phyloP scores from a whole-genome alignment of 2,113 vertebrate genomes.

The Capreolus pygargus region DNA sequence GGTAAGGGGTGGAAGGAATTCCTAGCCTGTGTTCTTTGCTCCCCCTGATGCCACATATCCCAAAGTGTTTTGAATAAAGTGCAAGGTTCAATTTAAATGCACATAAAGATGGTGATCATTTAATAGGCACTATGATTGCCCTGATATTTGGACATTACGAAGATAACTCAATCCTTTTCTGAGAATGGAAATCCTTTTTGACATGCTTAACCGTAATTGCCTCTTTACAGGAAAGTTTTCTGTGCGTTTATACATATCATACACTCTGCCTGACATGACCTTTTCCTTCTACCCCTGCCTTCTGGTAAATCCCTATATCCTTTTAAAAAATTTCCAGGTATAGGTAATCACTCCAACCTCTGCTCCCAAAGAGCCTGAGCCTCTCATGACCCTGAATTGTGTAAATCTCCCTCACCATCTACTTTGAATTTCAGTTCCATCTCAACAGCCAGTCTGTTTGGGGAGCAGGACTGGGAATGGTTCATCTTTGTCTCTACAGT shows the following conservation, averaged over 20 bases:
- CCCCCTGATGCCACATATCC: neutral
- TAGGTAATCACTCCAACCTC: neutral
- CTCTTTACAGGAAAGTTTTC: neutral
- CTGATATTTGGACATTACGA: neutral
- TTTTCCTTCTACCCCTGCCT: neutral
- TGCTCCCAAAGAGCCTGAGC: neutral
- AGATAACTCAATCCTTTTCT: neutral
- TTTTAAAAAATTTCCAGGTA: neutral
- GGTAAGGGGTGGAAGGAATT: neutral
- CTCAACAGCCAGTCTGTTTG: neutral
- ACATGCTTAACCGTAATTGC: neutral
- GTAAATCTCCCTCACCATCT: neutral
- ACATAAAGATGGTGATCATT: neutral
- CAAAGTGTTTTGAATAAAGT: neutral
- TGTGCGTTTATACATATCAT: neutral
- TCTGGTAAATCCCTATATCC: neutral
- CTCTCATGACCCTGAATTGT: rapidly evolving
- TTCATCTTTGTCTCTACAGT: neutral
- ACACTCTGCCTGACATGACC: neutral
- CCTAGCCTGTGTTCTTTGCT: neutral
- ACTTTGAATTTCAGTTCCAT: neutral
- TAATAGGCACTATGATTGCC: neutral
- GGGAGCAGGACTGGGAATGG: neutral
- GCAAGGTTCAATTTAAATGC: neutral
- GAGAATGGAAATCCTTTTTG: neutral